A percentile compares a stretch with the other conserved stretches of the same genome.
These are phyloP conservation scores for Micrasema minimum DNA, from an alignment of 1,140 invertebrate genomes.

Conservation along the genomic window DNA sequence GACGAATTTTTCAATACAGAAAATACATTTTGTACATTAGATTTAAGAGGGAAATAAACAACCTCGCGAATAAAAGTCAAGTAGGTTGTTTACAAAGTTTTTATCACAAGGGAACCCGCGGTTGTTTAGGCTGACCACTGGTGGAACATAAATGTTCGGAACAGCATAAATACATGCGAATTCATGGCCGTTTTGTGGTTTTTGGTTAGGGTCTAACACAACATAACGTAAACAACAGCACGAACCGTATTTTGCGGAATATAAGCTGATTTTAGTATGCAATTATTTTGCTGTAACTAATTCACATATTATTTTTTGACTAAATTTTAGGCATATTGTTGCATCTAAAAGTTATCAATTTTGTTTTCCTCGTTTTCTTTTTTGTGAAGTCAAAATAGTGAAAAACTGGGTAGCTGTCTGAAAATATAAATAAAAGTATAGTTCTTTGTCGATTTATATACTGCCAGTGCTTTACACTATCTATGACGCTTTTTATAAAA, in stretches of 20 bases:
- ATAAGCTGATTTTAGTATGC: slow-evolving; percentile 4
- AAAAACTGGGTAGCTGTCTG: neutral
- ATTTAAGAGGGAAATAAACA: slow-evolving; percentile 1
- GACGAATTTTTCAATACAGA: too few relatives aligned
- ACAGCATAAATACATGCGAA: slow-evolving; percentile 6
- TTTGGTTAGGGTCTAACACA: slow-evolving; percentile 17
- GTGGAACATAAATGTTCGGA: slow-evolving; percentile 5
- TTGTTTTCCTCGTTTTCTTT: too few relatives aligned
- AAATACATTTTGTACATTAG: too few relatives aligned
- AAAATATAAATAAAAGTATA: too few relatives aligned
- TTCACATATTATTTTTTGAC: too few relatives aligned
- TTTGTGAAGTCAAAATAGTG: too few relatives aligned
- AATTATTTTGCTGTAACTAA: neutral
- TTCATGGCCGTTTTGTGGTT: neutral
- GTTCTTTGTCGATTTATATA: too few relatives aligned
- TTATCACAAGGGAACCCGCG: slow-evolving; percentile 5
- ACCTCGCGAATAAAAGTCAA: slow-evolving; percentile 8
- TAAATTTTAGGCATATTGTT: too few relatives aligned
- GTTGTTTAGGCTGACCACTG: slow-evolving; percentile 4
- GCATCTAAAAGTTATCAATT: too few relatives aligned
- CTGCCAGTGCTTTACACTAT: neutral
- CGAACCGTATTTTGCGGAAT: neutral
- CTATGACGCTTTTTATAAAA: neutral
- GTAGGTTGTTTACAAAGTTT: neutral
- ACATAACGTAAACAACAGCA: slow-evolving; percentile 2